Percentiles rank a stretch among this genome's conserved stretches.
These are phyloP conservation scores for Crepidodera aurea DNA, from an alignment of 2,888 invertebrate genomes.

Conservation along the genomic window DNA sequence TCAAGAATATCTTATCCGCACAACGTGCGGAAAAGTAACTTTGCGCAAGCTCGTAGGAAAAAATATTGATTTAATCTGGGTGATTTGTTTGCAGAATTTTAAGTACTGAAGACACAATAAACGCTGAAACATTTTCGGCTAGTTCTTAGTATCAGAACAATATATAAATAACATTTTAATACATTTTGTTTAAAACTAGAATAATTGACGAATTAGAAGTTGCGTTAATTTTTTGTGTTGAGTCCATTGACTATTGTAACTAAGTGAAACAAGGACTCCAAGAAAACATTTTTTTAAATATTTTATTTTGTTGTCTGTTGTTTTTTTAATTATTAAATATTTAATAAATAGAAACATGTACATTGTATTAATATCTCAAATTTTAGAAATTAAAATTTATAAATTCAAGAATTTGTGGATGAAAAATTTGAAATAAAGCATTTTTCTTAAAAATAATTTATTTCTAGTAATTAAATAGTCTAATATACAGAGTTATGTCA, in stretches of 20 bases:
- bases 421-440: not conserved
- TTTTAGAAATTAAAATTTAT: not conserved
- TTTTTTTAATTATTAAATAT: conserved; percentile 20
- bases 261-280: conserved; percentile 9
- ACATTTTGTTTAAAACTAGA: not conserved
- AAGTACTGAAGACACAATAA: no score
- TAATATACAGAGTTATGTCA: not conserved
- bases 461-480: conserved; percentile 1
- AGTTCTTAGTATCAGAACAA: no score
- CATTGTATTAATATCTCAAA: conserved; percentile 1
- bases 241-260: not conserved
- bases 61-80: no score
- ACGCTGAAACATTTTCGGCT: no score
- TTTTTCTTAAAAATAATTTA: conserved; percentile 8
- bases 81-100: no score
- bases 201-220: not conserved
- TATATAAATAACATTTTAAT: no score
- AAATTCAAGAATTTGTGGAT: not conserved
- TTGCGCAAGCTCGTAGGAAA: no score
- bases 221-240: not conserved
- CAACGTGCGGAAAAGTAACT: no score
- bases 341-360: conserved; percentile 19
- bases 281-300: conserved; percentile 17
- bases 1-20: no score
- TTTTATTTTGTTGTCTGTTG: conserved; percentile 19